Base-by-base conservation (phyloP, 2,113 vertebrate genomes). In the Pachypanchax playfairii region DNA sequence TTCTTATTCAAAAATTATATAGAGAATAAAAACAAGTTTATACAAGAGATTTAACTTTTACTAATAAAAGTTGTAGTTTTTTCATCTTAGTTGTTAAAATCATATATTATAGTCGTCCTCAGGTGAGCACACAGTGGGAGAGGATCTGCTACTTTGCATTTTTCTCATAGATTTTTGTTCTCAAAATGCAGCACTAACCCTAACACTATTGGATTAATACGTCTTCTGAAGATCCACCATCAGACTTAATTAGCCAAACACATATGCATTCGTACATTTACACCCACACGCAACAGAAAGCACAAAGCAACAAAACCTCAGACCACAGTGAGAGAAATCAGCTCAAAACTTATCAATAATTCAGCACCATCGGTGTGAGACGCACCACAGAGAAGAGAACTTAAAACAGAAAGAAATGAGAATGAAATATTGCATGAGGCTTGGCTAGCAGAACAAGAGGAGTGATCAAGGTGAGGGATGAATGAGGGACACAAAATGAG, bases 301-400 rank as follows among this genome's bases (percentile, higher is more conserved):
- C 43, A 48, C 73, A 51, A 66, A 65, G 58, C 62, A 74, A 70
- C 59, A 64, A 48, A 63, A 70, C 62, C 47, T 41, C 36, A 51
- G 67, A 69, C 67, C 39, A 18, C 78, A 80, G 80, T 50, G 55
- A 76, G 66, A 70, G 70, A 65, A 86, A 84, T 75, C 80, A 87
- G 77, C 85, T 82, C 77, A 80, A 88, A 84, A 80, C 79, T 33
- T 76, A 90, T 91, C 84, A 89, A 91, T 91, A 87, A 89, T 91
- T 90, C 84, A 91, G 56, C 79, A 86, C 63, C 54, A 42, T 52
- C 74, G 75, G 70, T 38, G 73, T 75, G 73, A 82, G 80, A 78
- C 66, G 79, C 53, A 80, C 70, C 70, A 75, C 73, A 72, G 58
- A 73, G 68, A 73, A 42, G 41, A 54, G 41, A 61, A 46, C 1